These are phyloP conservation scores for Zosterops hypoxanthus DNA, from an alignment of 2,113 vertebrate species.

Conservation along the genomic window DNA sequence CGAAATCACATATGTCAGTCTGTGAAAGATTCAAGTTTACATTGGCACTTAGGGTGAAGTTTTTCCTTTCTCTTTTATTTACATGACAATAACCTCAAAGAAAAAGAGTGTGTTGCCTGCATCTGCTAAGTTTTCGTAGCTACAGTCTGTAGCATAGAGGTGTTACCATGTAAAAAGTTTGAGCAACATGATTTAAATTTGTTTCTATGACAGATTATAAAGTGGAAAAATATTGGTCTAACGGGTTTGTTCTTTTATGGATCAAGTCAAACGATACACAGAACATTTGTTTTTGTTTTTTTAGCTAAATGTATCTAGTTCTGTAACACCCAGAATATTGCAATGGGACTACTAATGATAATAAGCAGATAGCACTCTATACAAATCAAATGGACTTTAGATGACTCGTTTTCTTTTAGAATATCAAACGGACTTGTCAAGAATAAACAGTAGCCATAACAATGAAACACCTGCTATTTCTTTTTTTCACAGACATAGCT, in stretches of 20 bases:
- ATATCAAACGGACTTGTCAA: constrained; percentile 58
- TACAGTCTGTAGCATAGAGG: neutral
- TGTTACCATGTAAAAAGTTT: neutral
- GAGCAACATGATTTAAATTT: neutral
- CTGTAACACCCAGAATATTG: neutral
- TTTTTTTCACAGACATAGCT: constrained; percentile 60
- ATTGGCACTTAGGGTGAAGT: neutral
- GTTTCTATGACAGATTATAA: neutral
- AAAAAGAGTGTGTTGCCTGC: neutral
- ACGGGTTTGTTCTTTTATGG: neutral
- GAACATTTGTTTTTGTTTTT: neutral
- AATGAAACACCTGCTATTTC: constrained; percentile 58
- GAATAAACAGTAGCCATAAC: constrained; percentile 57
- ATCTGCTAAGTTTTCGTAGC: neutral
- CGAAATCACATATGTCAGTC: neutral
- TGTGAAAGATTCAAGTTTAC: neutral
- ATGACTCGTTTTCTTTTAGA: constrained; percentile 56
- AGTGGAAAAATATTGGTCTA: neutral
- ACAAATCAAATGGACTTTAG: constrained; percentile 8
- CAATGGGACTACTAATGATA: neutral
- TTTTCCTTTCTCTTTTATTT: neutral
- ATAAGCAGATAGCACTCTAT: neutral
- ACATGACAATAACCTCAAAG: neutral
- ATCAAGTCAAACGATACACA: neutral
- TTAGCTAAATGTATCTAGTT: neutral